phyloP scores from a whole-genome alignment of 2,888 invertebrate species.

The Aspidiotus destructor region DNA sequence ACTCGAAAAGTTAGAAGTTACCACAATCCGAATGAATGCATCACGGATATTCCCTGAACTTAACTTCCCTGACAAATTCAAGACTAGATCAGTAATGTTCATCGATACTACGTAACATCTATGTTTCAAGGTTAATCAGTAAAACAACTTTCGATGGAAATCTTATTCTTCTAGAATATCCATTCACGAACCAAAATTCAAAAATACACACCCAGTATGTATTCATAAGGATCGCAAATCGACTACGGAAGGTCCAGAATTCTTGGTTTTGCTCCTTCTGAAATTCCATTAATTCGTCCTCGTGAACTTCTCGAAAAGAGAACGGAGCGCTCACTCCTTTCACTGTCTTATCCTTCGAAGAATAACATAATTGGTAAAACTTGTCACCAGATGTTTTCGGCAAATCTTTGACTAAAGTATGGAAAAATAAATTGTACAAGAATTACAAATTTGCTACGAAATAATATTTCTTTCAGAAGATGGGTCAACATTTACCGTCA shows the following conservation, averaged over 20 bases:
- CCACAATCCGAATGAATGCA: too few relatives aligned
- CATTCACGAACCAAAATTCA: too few relatives aligned
- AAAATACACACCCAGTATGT: conserved; percentile 14
- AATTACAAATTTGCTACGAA: not conserved
- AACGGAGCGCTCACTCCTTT: conserved; percentile 20
- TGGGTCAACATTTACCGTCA: conserved; percentile 9
- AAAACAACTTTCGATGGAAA: too few relatives aligned
- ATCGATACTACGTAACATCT: too few relatives aligned
- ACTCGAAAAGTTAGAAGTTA: too few relatives aligned
- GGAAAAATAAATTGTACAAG: too few relatives aligned
- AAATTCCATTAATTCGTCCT: conserved; percentile 25
- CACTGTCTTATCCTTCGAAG: not conserved
- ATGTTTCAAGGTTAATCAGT: too few relatives aligned
- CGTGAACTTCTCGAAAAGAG: conserved; percentile 27
- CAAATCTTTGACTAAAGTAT: conserved; percentile 14
- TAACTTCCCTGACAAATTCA: too few relatives aligned
- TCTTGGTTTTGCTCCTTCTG: conserved; percentile 24
- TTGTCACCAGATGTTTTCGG: conserved; percentile 18
- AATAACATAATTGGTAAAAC: conserved; percentile 24
- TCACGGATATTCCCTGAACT: too few relatives aligned
- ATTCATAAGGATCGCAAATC: conserved; percentile 19
- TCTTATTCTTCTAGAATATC: too few relatives aligned
- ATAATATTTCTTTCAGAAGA: not conserved
- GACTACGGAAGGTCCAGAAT: conserved; percentile 26
- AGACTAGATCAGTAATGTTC: too few relatives aligned